phyloP scores from a whole-genome alignment of 2,113 vertebrate species.

The Climacteris rufus region DNA sequence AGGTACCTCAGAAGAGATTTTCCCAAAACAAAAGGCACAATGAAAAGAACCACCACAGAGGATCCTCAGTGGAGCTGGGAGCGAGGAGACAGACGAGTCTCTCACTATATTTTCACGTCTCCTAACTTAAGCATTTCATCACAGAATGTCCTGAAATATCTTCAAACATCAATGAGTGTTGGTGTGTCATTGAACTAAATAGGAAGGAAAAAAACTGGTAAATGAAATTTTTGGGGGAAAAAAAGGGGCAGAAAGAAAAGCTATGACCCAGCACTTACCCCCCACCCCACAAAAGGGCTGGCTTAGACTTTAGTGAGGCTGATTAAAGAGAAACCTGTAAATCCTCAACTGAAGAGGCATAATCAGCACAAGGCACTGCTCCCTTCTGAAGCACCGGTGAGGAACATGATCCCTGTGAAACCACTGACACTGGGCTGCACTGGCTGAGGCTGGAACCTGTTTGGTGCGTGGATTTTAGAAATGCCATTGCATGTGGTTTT shows the following conservation, averaged over 20 bases:
- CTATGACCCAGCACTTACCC: background rate
- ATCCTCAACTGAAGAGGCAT: background rate
- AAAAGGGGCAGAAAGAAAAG: background rate
- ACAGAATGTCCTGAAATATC: slow-evolving; percentile 1
- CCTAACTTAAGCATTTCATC: slow-evolving; percentile 14
- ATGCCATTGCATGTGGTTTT: background rate
- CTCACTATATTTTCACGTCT: background rate
- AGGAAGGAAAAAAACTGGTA: background rate
- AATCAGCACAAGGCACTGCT: background rate
- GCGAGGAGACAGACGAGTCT: background rate
- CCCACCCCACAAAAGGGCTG: background rate
- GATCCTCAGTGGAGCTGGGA: background rate
- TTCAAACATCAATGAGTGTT: background rate
- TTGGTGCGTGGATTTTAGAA: background rate
- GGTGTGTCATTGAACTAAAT: background rate
- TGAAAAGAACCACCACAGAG: background rate
- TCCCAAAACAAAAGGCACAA: slow-evolving; percentile 51
- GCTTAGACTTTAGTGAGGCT: background rate
- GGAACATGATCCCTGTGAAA: background rate
- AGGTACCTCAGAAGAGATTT: slow-evolving; percentile 51
- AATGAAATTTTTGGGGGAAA: background rate
- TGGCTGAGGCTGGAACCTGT: background rate
- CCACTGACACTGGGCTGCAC: background rate
- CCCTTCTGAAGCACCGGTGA: background rate
- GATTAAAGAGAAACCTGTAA: slow-evolving; percentile 3